Evolutionary conservation across 2,888 invertebrate species (phyloP), one percentile per base, ranked within the genome.

Genomic region (Macaria liturata): DNA sequence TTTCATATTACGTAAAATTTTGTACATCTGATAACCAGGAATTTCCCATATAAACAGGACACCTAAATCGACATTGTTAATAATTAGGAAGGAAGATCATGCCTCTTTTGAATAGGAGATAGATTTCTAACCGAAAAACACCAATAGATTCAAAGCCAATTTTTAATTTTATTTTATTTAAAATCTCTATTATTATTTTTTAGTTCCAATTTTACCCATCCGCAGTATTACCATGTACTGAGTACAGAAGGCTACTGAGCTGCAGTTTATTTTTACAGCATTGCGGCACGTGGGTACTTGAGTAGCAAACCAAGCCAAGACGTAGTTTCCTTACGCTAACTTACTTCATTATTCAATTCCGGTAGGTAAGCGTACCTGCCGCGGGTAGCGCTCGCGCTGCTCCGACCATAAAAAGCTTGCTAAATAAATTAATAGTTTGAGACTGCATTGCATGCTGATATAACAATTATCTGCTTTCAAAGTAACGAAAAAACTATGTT

Each of bases 211-310:
- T 20, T 20, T 20, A 20, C 20, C 20, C 20, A 20, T 20, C 20
- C 20, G 2, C 20, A 20, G 20, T 20, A 20, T 2, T 20, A 20
- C 2, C 20, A 20, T 20, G 20, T 20, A 20, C 20, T 20, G 20
- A 20, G 1, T 20, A 20, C 2, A 20, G 64, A 68, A 59, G 61
- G 69, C 67, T 71, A 72, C 71, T 66, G 9, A 8, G 72, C 65
- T 72, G 62, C 58, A 61, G 72, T 81, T 81, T 86, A 84, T 88
- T 86, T 87, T 84, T 83, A 84, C 81, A 74, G 79, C 83, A 81
- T 70, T 82, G 80, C 82, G 80, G 79, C 74, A 80, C 60, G 73
- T 78, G 73, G 68, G 76, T 20, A 20, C 20, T 20, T 20, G 20
- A 20, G 20, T 20, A 20, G 20, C 20, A 20, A 20, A 20, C 20